Evolutionary conservation across 2,113 vertebrate genomes (phyloP).

Genomic region (Cyprinodon variegatus): DNA sequence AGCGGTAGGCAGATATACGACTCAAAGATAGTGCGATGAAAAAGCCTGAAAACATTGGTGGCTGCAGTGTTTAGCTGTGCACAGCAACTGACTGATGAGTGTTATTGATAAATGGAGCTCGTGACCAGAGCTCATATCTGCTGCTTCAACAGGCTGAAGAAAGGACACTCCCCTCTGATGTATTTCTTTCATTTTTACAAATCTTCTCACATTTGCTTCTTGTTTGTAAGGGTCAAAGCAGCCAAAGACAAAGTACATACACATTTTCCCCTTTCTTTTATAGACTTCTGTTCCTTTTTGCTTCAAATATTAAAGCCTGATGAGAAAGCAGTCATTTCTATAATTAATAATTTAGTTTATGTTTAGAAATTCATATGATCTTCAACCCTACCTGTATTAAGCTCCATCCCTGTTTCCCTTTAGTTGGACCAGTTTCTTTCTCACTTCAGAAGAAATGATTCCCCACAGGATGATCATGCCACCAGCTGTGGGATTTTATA

Average conservation of each 20-base stretch:
- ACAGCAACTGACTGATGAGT: slow-evolving; percentile 2
- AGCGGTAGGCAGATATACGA: neutral
- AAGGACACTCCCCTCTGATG: neutral
- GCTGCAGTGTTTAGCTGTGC: slow-evolving; percentile 8
- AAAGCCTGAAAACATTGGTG: slow-evolving; percentile 9
- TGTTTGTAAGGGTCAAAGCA: no score
- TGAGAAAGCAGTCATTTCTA: no score
- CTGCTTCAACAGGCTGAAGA: neutral
- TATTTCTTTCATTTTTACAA: neutral
- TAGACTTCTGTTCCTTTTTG: neutral
- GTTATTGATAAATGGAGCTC: slow-evolving; percentile 16
- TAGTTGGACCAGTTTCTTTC: no score
- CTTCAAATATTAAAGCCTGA: no score
- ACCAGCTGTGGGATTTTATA: no score
- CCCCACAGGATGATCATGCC: no score
- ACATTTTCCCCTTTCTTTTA: neutral
- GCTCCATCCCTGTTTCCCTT: no score
- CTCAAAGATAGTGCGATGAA: neutral
- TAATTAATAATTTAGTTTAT: no score
- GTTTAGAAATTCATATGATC: no score
- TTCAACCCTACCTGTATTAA: no score
- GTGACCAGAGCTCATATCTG: slow-evolving; percentile 4
- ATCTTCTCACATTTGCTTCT: neutral
- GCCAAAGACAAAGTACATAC: neutral
- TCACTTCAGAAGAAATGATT: no score